Base-by-base conservation (phyloP, 1,140 invertebrate genomes). In the Holcopasites calliopsidis region DNA sequence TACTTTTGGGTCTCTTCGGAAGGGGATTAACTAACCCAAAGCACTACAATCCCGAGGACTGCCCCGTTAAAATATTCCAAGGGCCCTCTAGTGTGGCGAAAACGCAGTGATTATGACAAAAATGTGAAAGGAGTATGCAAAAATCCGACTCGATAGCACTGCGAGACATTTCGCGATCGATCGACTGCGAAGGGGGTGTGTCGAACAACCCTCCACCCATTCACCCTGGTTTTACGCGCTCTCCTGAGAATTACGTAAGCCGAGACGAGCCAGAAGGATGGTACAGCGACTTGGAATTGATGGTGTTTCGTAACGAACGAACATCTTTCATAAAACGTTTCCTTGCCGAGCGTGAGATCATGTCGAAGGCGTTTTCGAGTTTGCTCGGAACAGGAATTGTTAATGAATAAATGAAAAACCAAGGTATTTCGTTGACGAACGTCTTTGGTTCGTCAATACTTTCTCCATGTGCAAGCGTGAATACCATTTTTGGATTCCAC, bases 101-200 rank as follows among this genome's bases (percentile, higher is more conserved):
- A 21, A 16, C 1, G 6, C 13, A 2, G 26, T 1, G 1, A 0
- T 4, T 5, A 1, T 18, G 11, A 33, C 18, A 57, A 18, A 57
- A 58, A 28, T 31, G 5, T 16, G 23, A 18, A 50, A 64, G 33
- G 6, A 65, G 50, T 47, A 52, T 64, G 47, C 57, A 73, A 55
- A 82, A 76, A 38, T 54, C 21, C 50, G 74, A 52, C 52, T 21
- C 47, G 58, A 84, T 76, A 61, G 64, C 76, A 80, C 38, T 71
- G 68, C 77, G 73, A 83, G 77, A 79, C 69, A 83, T 80, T 80
- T 80, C 26, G 73, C 69, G 69, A 83, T 84, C 77, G 81, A 83
- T 84, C 82, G 82, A 58, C 58, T 73, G 77, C 72, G 69, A 84
- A 80, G 80, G 82, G 80, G 80, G 82, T 83, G 80, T 79, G 80